Conservation (phyloP, 2,888 invertebrate genomes). For the Ormyrus nitidulus region DNA sequence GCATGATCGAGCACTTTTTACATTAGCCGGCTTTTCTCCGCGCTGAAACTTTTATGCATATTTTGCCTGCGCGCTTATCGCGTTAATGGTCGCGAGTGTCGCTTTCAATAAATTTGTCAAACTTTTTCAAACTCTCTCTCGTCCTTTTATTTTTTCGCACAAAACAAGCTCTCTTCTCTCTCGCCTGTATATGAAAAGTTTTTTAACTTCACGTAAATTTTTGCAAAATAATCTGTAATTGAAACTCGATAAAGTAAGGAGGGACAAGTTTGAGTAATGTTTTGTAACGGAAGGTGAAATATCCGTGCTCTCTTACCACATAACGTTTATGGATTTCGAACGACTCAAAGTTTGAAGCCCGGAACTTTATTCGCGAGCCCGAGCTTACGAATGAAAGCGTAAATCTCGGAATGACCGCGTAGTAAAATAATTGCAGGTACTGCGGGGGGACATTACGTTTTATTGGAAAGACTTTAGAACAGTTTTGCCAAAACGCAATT, state of each 20-base stretch:
- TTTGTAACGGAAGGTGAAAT: too few species aligned
- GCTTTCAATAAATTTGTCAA: slow-evolving; percentile 14
- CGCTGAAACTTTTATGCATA: not conserved
- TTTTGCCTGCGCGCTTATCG: slow-evolving; percentile 34
- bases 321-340: slow-evolving; percentile 26
- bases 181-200: not conserved
- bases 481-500: too few species aligned
- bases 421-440: slow-evolving; percentile 25
- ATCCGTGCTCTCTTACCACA: not conserved
- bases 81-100: slow-evolving; percentile 14
- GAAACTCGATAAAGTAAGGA: too few species aligned
- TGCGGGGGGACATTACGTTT: not conserved
- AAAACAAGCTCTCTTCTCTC: not conserved
- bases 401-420: slow-evolving; percentile 18
- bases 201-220: not conserved
- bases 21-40: not conserved
- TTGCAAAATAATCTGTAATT: not conserved
- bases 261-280: too few species aligned
- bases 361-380: slow-evolving; percentile 3
- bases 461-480: not conserved
- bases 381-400: slow-evolving; percentile 20
- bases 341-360: slow-evolving; percentile 29
- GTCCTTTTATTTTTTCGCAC: slow-evolving; percentile 1
- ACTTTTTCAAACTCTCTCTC: not conserved
- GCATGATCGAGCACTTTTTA: slow-evolving; percentile 31